These are phyloP conservation scores for Drosophila seguyi DNA, from an alignment of 1,140 invertebrate genomes.

Conservation along the genomic window DNA sequence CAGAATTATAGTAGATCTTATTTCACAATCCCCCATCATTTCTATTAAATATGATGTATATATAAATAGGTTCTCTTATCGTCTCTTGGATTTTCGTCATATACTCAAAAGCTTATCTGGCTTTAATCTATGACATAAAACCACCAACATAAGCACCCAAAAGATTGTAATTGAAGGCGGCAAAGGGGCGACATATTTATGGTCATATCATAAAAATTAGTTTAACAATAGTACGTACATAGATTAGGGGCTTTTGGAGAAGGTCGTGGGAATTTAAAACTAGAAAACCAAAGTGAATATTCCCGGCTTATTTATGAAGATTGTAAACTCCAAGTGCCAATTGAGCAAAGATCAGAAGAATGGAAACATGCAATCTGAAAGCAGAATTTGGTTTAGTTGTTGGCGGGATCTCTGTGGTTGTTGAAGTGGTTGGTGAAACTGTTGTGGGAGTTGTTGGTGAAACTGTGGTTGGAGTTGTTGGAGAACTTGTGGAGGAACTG, in stretches of 20 bases:
- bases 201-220: slow-evolving; percentile 46
- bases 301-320: slow-evolving; percentile 51
- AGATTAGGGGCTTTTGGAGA: slow-evolving; percentile 45
- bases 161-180: slow-evolving; percentile 25
- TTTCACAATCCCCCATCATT: neutral
- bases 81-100: slow-evolving; percentile 14
- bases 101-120: slow-evolving; percentile 12
- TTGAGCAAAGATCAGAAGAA: slow-evolving; percentile 48
- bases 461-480: slow-evolving; percentile 9
- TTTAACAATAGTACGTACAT: slow-evolving; percentile 39
- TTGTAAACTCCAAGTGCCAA: slow-evolving; percentile 45
- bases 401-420: slow-evolving; percentile 37
- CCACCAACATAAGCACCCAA: neutral
- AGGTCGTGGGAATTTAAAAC: slow-evolving; percentile 53
- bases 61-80: slow-evolving; percentile 4
- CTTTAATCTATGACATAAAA: slow-evolving; percentile 19
- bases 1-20: neutral
- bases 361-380: slow-evolving; percentile 25
- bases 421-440: slow-evolving; percentile 7
- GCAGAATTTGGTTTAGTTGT: slow-evolving; percentile 57
- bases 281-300: slow-evolving; percentile 16
- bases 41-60: neutral
- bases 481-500: slow-evolving; percentile 6
- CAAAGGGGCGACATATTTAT: slow-evolving; percentile 30
- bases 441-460: slow-evolving; percentile 10